Evolutionary conservation across 2,888 invertebrate genomes (phyloP).

Genomic region (Drosophila barbarae): DNA sequence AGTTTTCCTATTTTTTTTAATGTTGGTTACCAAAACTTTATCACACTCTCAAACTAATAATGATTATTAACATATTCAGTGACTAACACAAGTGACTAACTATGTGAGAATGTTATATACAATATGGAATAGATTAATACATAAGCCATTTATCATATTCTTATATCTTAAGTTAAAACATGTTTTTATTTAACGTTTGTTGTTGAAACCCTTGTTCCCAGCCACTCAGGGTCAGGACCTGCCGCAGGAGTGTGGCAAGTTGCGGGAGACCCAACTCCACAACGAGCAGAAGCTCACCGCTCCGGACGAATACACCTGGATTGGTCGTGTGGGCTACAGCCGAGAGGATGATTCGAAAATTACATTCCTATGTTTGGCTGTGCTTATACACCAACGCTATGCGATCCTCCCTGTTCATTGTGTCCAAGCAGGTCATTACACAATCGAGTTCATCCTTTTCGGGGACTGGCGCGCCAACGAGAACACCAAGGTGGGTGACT

Average conservation of each 20-base stretch:
- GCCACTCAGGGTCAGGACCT: neutral
- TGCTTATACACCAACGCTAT: slow-evolving; percentile 22
- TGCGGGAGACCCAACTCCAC: slow-evolving; percentile 24
- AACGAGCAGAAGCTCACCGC: slow-evolving; percentile 11
- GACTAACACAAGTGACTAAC: neutral
- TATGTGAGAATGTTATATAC: no score
- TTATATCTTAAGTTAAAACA: no score
- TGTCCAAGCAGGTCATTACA: neutral
- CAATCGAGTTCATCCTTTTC: slow-evolving; percentile 12
- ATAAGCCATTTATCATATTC: neutral
- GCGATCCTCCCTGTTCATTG: slow-evolving; percentile 28
- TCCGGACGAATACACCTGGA: slow-evolving; percentile 33
- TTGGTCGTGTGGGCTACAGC: slow-evolving; percentile 20
- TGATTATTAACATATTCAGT: no score
- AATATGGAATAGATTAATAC: no score
- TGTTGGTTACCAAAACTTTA: neutral
- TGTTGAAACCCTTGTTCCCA: neutral
- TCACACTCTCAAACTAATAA: neutral
- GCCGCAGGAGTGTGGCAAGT: slow-evolving; percentile 19
- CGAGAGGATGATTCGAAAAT: neutral
- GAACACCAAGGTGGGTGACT: slow-evolving; percentile 7
- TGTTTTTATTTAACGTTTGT: neutral
- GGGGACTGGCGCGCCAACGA: slow-evolving; percentile 27
- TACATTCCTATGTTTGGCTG: slow-evolving; percentile 7
- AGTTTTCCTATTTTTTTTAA: no score